These are phyloP conservation scores for Hypomecis punctinalis DNA, from an alignment of 2,888 invertebrate genomes.

Conservation along the genomic window DNA sequence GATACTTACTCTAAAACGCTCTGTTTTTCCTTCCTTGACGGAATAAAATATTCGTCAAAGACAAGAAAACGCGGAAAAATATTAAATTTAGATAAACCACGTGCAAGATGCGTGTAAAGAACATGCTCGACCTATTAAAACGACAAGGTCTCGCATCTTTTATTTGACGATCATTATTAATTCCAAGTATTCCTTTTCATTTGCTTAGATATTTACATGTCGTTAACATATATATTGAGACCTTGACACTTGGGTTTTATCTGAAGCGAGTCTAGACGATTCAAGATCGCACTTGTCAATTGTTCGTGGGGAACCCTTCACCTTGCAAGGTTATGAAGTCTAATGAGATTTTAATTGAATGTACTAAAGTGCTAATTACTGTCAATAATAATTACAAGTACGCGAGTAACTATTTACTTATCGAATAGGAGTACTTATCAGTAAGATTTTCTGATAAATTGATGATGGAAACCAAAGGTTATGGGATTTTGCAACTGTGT, in stretches of 20 bases:
- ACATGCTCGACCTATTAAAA: background rate
- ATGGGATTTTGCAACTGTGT: no score
- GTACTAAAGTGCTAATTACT: background rate
- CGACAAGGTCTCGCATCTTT: constrained; percentile 5
- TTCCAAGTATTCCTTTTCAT: constrained; percentile 17
- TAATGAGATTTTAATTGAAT: constrained; percentile 8
- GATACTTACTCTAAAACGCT: no score
- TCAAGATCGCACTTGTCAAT: constrained; percentile 13
- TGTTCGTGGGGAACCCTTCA: constrained; percentile 34
- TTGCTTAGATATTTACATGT: constrained; percentile 32
- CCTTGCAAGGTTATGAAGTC: constrained; percentile 28
- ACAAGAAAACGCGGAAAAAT: background rate
- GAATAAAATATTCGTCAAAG: background rate
- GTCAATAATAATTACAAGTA: background rate
- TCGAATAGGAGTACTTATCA: background rate
- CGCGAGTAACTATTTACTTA: background rate
- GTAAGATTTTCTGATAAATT: background rate
- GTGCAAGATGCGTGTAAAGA: constrained; percentile 1
- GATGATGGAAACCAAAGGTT: no score
- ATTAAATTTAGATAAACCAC: background rate
- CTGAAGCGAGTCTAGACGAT: constrained; percentile 16
- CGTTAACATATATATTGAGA: constrained; percentile 34
- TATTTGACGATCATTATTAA: constrained; percentile 9
- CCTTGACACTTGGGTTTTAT: constrained; percentile 40
- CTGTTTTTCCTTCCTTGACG: no score